Conservation (phyloP, 2,797 vertebrate species). For the Eurystomus glaucurus region DNA sequence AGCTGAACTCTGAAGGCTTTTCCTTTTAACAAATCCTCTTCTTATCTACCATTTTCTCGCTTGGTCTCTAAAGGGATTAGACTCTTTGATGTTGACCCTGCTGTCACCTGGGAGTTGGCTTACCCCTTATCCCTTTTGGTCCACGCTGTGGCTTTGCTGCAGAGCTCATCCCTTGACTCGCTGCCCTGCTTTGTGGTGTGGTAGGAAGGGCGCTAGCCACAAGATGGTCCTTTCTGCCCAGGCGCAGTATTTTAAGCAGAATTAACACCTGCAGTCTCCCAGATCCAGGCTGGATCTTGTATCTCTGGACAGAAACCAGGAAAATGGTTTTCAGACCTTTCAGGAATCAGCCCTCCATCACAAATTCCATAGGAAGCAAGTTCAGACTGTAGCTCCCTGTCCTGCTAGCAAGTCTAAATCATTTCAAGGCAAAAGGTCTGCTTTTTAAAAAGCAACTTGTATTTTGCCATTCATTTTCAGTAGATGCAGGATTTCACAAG, state of each 20-base stretch:
- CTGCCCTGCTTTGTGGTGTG: background rate
- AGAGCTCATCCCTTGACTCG: background rate
- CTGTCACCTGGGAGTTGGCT: background rate
- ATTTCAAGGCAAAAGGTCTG: accelerated
- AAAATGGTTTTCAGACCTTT: background rate
- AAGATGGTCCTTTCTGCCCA: background rate
- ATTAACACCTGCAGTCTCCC: background rate
- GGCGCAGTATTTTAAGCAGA: background rate
- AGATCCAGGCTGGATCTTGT: background rate
- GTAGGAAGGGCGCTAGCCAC: accelerated
- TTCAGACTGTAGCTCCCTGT: background rate
- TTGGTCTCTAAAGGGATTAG: background rate
- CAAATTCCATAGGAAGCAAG: background rate
- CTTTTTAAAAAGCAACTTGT: background rate
- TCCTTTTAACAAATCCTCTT: background rate
- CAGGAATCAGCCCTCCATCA: background rate
- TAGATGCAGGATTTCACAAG: background rate
- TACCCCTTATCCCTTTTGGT: background rate
- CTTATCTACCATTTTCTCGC: background rate
- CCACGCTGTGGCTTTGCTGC: background rate
- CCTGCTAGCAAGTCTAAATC: background rate
- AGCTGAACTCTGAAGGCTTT: background rate
- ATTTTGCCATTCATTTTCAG: background rate
- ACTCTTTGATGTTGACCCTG: background rate
- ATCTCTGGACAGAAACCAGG: background rate